Percentiles rank a stretch among this genome's conserved stretches.
These are phyloP conservation scores for Venusia cambrica DNA, from an alignment of 2,888 invertebrate species.

Conservation along the genomic window DNA sequence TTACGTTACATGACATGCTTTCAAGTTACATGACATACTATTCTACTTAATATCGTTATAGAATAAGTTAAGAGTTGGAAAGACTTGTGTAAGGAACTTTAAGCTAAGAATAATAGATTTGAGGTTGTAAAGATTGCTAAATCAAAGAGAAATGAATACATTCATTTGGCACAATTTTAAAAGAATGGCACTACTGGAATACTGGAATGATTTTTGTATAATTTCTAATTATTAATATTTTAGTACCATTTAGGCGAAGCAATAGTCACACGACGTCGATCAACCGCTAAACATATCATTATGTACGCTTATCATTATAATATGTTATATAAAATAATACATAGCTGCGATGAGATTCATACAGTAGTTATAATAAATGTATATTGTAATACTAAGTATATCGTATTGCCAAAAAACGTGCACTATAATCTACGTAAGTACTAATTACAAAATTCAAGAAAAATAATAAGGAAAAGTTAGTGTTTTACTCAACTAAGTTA, in stretches of 20 bases:
- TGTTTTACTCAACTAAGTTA: constrained; percentile 61
- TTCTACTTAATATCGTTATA: no score
- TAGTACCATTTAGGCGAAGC: constrained; percentile 7
- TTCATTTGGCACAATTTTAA: constrained; percentile 45
- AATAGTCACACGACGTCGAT: constrained; percentile 39
- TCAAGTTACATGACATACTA: no score
- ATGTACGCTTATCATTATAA: constrained; percentile 33
- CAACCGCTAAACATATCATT: constrained; percentile 22
- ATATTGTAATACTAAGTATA: constrained; percentile 33
- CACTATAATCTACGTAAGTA: constrained; percentile 60
- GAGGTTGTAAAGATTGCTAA: constrained; percentile 13
- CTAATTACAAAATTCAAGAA: constrained; percentile 55
- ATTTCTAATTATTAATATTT: constrained; percentile 7
- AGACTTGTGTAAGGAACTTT: constrained; percentile 10
- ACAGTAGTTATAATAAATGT: constrained; percentile 38
- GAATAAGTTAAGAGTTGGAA: no score
- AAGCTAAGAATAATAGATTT: not conserved
- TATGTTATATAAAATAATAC: constrained; percentile 46
- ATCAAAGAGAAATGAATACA: constrained; percentile 14
- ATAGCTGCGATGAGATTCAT: constrained; percentile 56
- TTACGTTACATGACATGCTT: constrained; percentile 4
- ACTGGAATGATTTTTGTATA: constrained; percentile 19
- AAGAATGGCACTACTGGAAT: constrained; percentile 41
- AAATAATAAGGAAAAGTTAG: constrained; percentile 33
- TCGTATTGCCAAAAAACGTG: constrained; percentile 69